Evolutionary conservation across 2,888 invertebrate genomes (phyloP), one percentile per base, ranked within the genome.

Genomic region (Cantharis rufa): DNA sequence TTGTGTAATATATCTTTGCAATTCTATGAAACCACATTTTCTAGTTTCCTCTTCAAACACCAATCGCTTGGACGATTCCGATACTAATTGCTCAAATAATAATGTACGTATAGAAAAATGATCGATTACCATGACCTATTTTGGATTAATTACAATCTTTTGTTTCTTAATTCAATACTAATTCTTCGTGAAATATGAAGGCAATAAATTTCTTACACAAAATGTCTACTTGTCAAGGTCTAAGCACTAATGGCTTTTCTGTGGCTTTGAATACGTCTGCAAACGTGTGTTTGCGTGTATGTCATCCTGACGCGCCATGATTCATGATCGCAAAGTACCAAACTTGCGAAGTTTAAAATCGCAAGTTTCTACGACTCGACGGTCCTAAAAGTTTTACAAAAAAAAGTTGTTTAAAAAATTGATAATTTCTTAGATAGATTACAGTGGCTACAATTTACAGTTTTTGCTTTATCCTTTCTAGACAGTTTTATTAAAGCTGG

Each of bases 261-360:
- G 69, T 48, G 28, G 69, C 15, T 69, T 69, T 69, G 69, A 69
- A 28, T 69, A 69, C 48, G 69, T 69, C 28, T 69, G 27, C 28
- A 48, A 69, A 69, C 27, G 15, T 28, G 48, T 48, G 69, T 69
- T 48, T 32, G 69, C 16, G 69, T 69, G 69, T 69, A 15, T 72
- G 72, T 70, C 72, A 73, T 21, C 27, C 62, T 70, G 76, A 68
- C 76, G 66, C 64, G n/a, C 15, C 62, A 71, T 76, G 70, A 76
- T 76, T 73, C 63, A 76, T 70, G 71, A 71, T 32, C 48, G 61
- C 62, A 74, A 76, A 72, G 70, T 18, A 62, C 69, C 32, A 72
- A 71, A 71, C 69, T 76, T 76, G 15, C 63, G 72, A 72, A 76
- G 76, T 73, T 76, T 71, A 13, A 32, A 48, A 28, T 70, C 73